Percentiles rank a stretch among this genome's conserved stretches.
Conservation (phyloP, 2,113 vertebrate genomes). For the Syngnathus typhle region DNA sequence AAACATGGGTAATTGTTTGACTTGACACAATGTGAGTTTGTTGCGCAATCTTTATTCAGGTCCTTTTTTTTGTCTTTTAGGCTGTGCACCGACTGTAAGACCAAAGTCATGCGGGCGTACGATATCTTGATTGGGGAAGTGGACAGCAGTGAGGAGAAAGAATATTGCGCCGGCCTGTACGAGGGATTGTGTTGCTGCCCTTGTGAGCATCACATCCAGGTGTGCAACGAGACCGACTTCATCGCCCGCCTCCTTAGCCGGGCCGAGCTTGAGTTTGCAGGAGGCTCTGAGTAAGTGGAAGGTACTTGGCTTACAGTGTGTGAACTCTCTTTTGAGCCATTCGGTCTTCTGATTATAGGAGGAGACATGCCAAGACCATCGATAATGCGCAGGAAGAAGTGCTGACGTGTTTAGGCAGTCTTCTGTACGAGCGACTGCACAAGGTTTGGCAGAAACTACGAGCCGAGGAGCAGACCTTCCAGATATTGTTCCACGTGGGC, state of each 20-base stretch:
- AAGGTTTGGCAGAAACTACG: conserved; percentile 94
- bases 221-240: conserved; percentile 95
- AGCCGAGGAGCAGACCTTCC: conserved; percentile 96
- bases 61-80: conserved; percentile 48
- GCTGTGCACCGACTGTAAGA: conserved; percentile 97
- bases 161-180: conserved; percentile 90
- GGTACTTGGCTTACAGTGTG: not conserved
- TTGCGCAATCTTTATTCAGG: not conserved
- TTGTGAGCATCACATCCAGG: conserved; percentile 90
- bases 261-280: conserved; percentile 93
- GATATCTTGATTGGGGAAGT: conserved; percentile 94
- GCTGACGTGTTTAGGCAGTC: conserved; percentile 92
- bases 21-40: not conserved
- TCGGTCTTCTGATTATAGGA: conserved; percentile 62
- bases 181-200: conserved; percentile 94
- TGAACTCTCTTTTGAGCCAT: not conserved
- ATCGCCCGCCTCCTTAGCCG: conserved; percentile 91
- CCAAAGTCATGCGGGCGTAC: conserved; percentile 91
- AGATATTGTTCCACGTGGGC: conserved; percentile 92
- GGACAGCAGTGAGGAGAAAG: conserved; percentile 93
- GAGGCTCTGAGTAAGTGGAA: conserved; percentile 87
- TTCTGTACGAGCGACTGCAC: conserved; percentile 91
- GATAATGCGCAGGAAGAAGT: conserved; percentile 98
- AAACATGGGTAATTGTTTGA: conserved; percentile 83
- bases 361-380: conserved; percentile 96